Base-by-base conservation (phyloP, 2,797 vertebrate genomes). In the Cygnus olor region DNA sequence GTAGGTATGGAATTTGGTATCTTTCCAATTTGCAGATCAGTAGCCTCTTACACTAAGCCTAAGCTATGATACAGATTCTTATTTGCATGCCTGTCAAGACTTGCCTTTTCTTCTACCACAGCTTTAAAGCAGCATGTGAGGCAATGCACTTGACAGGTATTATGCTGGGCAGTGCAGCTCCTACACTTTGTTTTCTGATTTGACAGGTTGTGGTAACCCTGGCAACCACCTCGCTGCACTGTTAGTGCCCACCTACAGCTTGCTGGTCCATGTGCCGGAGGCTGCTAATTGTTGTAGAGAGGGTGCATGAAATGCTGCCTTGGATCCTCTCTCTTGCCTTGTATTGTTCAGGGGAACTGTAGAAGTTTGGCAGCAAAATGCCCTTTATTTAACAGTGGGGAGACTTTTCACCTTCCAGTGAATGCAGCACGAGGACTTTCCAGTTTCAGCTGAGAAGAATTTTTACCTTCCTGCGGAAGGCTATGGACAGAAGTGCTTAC, bases 181-280 rank as follows among this genome's bases (percentile, higher is more conserved):
- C 49, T 85, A 86, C 27, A 32, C 44, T 92, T 54, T 86, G 64
- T 85, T 84, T 94, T 57, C 63, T 21, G 11, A 4, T 0, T 68
- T 90, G 83, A 71, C 42, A 60, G 32, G 18, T 53, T 90, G 61
- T 87, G 65, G 91, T 95, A 95, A 80, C 93, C 84, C 51, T 92
- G 86, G 88, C 78, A 94, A 94, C 91, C 65, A 89, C 42, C 49
- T 90, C 12, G 3, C 53, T 74, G 49, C 79, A 66, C 58, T 82
- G 49, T 71, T 27, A 83, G 32, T 60, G 85, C 30, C 76, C 66
- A 57, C n/a, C 71, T 58, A 78, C 45, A 85, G 51, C 0, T 0
- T 66, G 60, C n/a, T 68, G 44, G 40, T 77, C 85, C 77, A 56
- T 6, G 14, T 82, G 88, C 65, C 69, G 61, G 65, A 60, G 74